Percentiles rank a stretch among this genome's conserved stretches.
These are phyloP conservation scores for Trichopoda pennipes DNA, from an alignment of 2,888 invertebrate species.

Conservation along the genomic window DNA sequence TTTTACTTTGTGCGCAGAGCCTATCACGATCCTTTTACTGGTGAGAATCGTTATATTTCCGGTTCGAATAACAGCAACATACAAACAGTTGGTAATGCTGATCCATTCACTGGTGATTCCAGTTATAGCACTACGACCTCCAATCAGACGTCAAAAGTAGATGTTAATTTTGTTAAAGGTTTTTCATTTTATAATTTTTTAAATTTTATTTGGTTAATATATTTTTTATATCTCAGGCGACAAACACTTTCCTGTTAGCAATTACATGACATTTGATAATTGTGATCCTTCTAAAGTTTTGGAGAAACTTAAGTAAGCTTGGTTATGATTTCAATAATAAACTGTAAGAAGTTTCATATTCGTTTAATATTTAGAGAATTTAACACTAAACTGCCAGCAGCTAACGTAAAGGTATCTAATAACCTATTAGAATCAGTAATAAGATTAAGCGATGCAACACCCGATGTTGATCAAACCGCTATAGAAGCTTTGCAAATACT, in stretches of 20 bases:
- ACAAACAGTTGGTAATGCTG: slow-evolving; percentile 81
- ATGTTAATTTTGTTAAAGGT: slow-evolving; percentile 74
- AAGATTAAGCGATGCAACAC: slow-evolving; percentile 83
- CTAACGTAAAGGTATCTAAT: slow-evolving; percentile 74
- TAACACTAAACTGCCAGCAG: slow-evolving; percentile 82
- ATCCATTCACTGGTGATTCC: slow-evolving; percentile 87
- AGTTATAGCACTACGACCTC: slow-evolving; percentile 85
- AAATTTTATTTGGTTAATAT: neutral
- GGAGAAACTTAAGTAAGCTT: slow-evolving; percentile 84
- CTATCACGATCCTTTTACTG: slow-evolving; percentile 87
- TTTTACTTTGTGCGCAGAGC: slow-evolving; percentile 72
- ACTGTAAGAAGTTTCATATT: neutral
- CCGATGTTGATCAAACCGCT: slow-evolving; percentile 80
- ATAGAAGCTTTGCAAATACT: slow-evolving; percentile 76
- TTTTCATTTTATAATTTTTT: neutral
- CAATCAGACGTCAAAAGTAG: slow-evolving; percentile 70
- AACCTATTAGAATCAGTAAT: slow-evolving; percentile 82
- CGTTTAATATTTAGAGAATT: slow-evolving; percentile 83
- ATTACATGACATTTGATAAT: slow-evolving; percentile 87
- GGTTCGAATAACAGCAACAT: slow-evolving; percentile 77
- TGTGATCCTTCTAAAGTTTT: slow-evolving; percentile 88
- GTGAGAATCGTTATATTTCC: slow-evolving; percentile 85
- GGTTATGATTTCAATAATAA: neutral
- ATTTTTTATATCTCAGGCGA: slow-evolving; percentile 68
- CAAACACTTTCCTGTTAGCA: slow-evolving; percentile 80